Evolutionary conservation across 2,888 invertebrate genomes (phyloP).

Genomic region (Sclerodermus sp.): DNA sequence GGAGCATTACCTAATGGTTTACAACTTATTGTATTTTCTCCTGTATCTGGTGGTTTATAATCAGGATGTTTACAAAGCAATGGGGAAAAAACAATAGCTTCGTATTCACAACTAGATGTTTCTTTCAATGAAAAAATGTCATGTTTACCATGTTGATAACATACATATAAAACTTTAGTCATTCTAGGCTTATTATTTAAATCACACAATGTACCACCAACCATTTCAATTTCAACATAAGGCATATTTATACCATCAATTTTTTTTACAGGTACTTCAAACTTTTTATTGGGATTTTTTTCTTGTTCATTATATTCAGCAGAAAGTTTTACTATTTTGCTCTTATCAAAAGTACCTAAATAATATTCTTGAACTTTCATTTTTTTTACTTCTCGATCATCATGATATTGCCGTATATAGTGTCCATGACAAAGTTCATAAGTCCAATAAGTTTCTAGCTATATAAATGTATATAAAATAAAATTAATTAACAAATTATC

Average conservation of each 20-base stretch:
- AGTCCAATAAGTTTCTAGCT: constrained; percentile 91
- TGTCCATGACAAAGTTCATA: constrained; percentile 95
- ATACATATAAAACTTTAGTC: constrained; percentile 84
- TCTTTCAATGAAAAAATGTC: constrained; percentile 93
- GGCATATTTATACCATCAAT: constrained; percentile 89
- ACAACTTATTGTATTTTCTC: constrained; percentile 78
- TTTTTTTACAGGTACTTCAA: constrained; percentile 64
- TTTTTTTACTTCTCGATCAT: constrained; percentile 87
- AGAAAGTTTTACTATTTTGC: constrained; percentile 65
- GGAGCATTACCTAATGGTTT: constrained; percentile 68
- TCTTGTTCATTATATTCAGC: constrained; percentile 61
- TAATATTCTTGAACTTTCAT: constrained; percentile 83
- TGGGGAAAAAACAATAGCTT: constrained; percentile 85
- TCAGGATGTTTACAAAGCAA: constrained; percentile 86
- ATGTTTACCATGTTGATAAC: constrained; percentile 84
- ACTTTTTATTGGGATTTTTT: constrained; percentile 61
- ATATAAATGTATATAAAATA: constrained; percentile 27
- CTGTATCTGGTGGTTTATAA: constrained; percentile 78
- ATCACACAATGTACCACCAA: constrained; percentile 90
- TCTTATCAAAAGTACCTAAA: constrained; percentile 76
- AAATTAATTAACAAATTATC: not conserved
- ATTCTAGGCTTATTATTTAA: constrained; percentile 81
- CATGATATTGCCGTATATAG: constrained; percentile 92
- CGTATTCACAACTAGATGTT: constrained; percentile 92
- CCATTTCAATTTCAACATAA: constrained; percentile 84